Conservation (phyloP, 1,140 invertebrate genomes). For the Drosophila baimaii region DNA sequence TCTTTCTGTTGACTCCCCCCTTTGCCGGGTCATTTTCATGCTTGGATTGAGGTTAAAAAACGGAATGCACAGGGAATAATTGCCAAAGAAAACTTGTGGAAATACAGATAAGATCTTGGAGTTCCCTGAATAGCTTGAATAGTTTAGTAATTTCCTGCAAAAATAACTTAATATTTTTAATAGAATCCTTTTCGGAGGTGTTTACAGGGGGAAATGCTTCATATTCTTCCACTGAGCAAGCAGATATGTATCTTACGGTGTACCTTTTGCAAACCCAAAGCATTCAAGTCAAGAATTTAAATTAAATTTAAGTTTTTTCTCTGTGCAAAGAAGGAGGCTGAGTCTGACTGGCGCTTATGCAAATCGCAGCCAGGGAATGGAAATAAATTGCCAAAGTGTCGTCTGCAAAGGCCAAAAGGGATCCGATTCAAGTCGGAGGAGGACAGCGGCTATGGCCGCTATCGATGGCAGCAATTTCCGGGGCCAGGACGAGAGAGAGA, state of each 20-base stretch:
- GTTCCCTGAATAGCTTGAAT: not conserved
- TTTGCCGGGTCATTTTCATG: constrained; percentile 68
- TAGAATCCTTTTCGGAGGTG: too few relatives aligned
- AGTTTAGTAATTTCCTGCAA: not conserved
- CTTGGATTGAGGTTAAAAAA: constrained; percentile 29
- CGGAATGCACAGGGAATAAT: constrained; percentile 6
- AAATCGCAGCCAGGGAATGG: constrained; percentile 68
- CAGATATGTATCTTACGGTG: not conserved
- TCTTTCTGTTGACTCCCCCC: constrained; percentile 20
- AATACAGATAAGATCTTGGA: not conserved
- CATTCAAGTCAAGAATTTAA: constrained; percentile 9
- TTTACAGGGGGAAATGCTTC: rapidly evolving
- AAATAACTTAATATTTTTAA: not conserved
- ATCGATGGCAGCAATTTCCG: constrained; percentile 78
- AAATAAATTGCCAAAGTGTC: constrained; percentile 79
- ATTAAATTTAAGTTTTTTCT: constrained; percentile 8
- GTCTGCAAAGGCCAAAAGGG: constrained; percentile 48
- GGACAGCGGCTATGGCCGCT: constrained; percentile 10
- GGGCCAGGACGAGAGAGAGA: constrained; percentile 1
- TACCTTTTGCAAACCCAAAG: not conserved
- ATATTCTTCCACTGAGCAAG: not conserved
- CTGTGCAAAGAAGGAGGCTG: constrained; percentile 17
- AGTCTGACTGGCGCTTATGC: constrained; percentile 71
- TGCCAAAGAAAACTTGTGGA: not conserved
- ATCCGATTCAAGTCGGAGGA: constrained; percentile 20